A percentile compares a stretch with the other conserved stretches of the same genome.
phyloP scores from a whole-genome alignment of 2,113 vertebrate genomes.

The Antennarius striatus region DNA sequence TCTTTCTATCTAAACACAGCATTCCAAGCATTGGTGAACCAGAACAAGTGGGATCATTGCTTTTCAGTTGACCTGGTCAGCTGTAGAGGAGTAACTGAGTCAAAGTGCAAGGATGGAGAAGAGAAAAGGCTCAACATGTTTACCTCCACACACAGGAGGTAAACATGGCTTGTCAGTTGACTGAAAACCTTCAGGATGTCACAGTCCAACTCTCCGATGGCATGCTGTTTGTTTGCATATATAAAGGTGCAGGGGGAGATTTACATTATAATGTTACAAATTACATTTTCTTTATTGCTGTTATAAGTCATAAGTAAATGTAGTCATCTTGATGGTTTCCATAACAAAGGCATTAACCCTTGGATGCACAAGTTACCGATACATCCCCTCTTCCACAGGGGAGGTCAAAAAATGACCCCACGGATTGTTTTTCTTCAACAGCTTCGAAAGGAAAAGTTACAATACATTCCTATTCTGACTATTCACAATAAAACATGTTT shows the following conservation, averaged over 20 bases:
- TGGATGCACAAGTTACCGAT: too few species aligned
- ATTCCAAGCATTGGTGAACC: slow-evolving; percentile 74
- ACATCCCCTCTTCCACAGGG: too few species aligned
- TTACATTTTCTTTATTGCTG: background rate
- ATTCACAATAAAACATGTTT: too few species aligned
- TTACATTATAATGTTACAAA: background rate
- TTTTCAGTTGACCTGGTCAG: slow-evolving; percentile 34
- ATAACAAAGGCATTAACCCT: background rate
- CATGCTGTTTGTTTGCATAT: slow-evolving; percentile 29
- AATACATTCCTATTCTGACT: too few species aligned
- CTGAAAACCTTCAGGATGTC: slow-evolving; percentile 35
- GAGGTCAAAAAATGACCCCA: too few species aligned
- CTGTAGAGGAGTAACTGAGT: slow-evolving; percentile 19
- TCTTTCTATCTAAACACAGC: slow-evolving; percentile 59
- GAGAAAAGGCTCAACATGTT: slow-evolving; percentile 49
- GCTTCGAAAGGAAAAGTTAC: too few species aligned
- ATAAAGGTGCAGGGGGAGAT: slow-evolving; percentile 15
- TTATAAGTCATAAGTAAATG: background rate
- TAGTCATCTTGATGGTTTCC: background rate
- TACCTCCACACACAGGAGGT: slow-evolving; percentile 62
- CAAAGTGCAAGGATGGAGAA: slow-evolving; percentile 35
- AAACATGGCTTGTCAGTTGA: slow-evolving; percentile 33
- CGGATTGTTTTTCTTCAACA: too few species aligned
- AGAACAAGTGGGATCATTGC: slow-evolving; percentile 72
- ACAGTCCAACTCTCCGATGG: slow-evolving; percentile 27